phyloP scores from a whole-genome alignment of 2,888 invertebrate genomes.

The Tetrapedia diversipes region DNA sequence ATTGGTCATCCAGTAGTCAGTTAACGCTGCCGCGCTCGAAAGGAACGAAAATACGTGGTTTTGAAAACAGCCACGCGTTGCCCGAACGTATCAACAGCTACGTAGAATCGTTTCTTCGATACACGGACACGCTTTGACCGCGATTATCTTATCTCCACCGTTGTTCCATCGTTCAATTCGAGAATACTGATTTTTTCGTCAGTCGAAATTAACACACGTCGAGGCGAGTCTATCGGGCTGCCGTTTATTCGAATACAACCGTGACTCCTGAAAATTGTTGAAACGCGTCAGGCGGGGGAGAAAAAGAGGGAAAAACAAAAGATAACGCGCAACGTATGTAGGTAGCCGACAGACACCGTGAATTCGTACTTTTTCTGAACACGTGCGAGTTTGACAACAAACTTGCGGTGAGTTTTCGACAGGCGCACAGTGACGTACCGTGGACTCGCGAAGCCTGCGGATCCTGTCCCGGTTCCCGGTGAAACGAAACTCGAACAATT shows the following conservation, averaged over 20 bases:
- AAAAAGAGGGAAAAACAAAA: background rate
- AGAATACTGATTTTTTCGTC: no score
- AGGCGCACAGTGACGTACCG: slow-evolving; percentile 71
- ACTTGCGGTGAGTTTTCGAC: slow-evolving; percentile 75
- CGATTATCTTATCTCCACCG: background rate
- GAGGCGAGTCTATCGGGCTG: background rate
- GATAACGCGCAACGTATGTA: background rate
- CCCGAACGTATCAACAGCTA: background rate
- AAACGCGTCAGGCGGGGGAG: background rate
- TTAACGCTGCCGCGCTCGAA: no score
- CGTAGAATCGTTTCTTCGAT: background rate
- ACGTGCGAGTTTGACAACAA: slow-evolving; percentile 79
- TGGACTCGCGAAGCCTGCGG: slow-evolving; percentile 53
- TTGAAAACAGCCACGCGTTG: background rate
- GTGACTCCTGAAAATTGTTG: no score
- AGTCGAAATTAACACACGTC: background rate
- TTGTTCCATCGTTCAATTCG: no score
- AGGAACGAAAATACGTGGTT: no score
- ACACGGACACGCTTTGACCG: background rate
- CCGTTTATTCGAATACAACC: no score
- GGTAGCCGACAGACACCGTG: slow-evolving; percentile 23
- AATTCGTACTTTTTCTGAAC: slow-evolving; percentile 59
- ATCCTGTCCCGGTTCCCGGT: slow-evolving; percentile 10
- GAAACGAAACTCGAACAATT: slow-evolving; percentile 11
- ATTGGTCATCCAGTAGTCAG: background rate